Conservation (phyloP, 1,140 invertebrate species). For the Drosophila athabasca region DNA sequence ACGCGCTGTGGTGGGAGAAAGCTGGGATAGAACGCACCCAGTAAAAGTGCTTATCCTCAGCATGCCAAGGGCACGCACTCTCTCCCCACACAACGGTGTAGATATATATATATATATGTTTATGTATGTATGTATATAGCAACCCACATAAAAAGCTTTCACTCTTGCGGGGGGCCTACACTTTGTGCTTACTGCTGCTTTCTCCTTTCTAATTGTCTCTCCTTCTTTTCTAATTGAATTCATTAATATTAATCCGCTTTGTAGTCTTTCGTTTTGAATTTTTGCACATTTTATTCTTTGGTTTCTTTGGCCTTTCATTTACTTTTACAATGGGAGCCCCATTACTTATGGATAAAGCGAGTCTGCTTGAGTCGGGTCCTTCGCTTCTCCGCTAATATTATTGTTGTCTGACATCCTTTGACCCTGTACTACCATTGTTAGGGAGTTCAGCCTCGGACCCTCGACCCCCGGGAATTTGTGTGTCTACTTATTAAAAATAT, state of each 20-base stretch:
- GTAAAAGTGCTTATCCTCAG: slow-evolving; percentile 59
- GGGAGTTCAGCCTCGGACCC: not conserved
- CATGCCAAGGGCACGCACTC: slow-evolving; percentile 63
- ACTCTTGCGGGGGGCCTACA: not conserved
- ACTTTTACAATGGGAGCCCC: slow-evolving; percentile 33
- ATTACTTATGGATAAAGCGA: slow-evolving; percentile 33
- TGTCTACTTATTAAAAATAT: slow-evolving; percentile 2
- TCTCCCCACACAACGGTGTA: slow-evolving; percentile 1
- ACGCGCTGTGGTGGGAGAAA: slow-evolving; percentile 12
- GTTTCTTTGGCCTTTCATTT: slow-evolving; percentile 17
- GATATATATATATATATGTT: slow-evolving; percentile 4
- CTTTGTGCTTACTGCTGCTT: slow-evolving; percentile 4
- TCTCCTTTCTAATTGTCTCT: slow-evolving; percentile 14
- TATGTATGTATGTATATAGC: slow-evolving; percentile 5
- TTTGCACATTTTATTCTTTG: slow-evolving; percentile 19
- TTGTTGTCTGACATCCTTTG: slow-evolving; percentile 37
- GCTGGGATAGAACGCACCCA: slow-evolving; percentile 31
- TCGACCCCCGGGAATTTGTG: slow-evolving; percentile 3
- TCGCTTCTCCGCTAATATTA: no score
- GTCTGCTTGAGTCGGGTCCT: slow-evolving; percentile 22
- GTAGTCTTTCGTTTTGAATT: slow-evolving; percentile 17
- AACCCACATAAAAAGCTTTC: slow-evolving; percentile 21
- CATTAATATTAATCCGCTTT: slow-evolving; percentile 53
- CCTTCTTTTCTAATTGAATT: slow-evolving; percentile 50
- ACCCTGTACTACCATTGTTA: slow-evolving; percentile 34